Evolutionary conservation across 2,888 invertebrate genomes (phyloP).

Genomic region (Seira ritae): DNA sequence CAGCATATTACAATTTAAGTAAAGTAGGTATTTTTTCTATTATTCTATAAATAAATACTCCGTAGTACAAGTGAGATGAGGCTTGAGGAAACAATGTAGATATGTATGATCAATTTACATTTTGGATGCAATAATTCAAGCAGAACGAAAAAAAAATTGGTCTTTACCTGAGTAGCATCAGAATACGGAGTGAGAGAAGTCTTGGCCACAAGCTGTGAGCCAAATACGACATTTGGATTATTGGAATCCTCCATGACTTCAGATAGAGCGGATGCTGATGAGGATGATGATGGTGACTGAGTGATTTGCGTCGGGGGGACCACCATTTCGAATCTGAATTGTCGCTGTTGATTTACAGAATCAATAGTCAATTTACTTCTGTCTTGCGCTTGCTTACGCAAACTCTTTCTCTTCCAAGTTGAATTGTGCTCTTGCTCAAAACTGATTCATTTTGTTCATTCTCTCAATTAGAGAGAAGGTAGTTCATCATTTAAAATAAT

Average conservation of each 20-base stretch:
- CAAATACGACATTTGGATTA: slow-evolving; percentile 82
- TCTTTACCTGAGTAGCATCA: slow-evolving; percentile 97
- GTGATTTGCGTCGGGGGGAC: slow-evolving; percentile 54
- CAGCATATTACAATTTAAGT: neutral
- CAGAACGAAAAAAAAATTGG: neutral
- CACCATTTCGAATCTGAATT: slow-evolving; percentile 52
- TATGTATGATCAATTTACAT: neutral
- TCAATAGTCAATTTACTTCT: too few species aligned
- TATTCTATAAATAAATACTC: too few species aligned
- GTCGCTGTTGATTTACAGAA: too few species aligned
- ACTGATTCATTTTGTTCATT: too few species aligned
- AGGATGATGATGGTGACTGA: slow-evolving; percentile 44
- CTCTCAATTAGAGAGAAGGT: neutral
- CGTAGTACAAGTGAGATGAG: neutral
- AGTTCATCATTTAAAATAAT: slow-evolving; percentile 7
- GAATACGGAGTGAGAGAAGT: slow-evolving; percentile 96
- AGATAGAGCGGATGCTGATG: neutral
- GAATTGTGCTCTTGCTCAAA: neutral
- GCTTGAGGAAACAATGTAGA: neutral
- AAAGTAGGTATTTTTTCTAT: too few species aligned
- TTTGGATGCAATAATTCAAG: neutral
- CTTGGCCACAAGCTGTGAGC: slow-evolving; percentile 92
- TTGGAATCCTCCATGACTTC: neutral
- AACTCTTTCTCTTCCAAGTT: neutral
- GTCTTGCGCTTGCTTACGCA: too few species aligned